These are phyloP conservation scores for Triplophysa dalaica DNA, from an alignment of 2,113 vertebrate genomes.

Conservation along the genomic window DNA sequence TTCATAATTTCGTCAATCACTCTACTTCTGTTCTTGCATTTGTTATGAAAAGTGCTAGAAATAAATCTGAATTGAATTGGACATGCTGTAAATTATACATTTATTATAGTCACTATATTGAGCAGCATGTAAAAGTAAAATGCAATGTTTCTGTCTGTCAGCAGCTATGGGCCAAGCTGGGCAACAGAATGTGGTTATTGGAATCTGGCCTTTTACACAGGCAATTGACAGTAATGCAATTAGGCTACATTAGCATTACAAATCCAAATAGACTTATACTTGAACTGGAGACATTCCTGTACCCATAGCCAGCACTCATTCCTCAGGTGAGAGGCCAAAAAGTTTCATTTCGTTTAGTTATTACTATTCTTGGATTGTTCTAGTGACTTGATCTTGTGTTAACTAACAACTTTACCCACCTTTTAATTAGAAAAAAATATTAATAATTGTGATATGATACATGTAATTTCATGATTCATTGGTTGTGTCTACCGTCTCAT, in stretches of 20 bases:
- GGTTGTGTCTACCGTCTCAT: conserved; percentile 11
- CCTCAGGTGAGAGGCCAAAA: conserved; percentile 23
- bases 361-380: too few relatives aligned
- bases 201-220: conserved; percentile 48
- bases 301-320: conserved; percentile 43
- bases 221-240: conserved; percentile 52
- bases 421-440: background rate
- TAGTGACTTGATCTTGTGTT: too few relatives aligned
- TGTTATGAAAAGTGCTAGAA: too few relatives aligned
- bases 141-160: conserved; percentile 18
- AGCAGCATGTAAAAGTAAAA: background rate
- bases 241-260: conserved; percentile 57
- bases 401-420: too few relatives aligned
- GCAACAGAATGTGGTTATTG: conserved; percentile 61
- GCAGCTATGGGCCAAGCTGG: conserved; percentile 27
- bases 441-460: background rate
- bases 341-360: too few relatives aligned
- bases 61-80: too few relatives aligned
- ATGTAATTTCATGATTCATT: background rate
- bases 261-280: conserved; percentile 28
- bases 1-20: too few relatives aligned
- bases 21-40: too few relatives aligned
- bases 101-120: background rate
- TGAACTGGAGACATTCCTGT: conserved; percentile 51
- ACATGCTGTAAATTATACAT: too few relatives aligned